Percentiles rank a stretch among this genome's conserved stretches.
Evolutionary conservation across 2,888 invertebrate genomes (phyloP).

Genomic region (Nesidiocoris tenuis): DNA sequence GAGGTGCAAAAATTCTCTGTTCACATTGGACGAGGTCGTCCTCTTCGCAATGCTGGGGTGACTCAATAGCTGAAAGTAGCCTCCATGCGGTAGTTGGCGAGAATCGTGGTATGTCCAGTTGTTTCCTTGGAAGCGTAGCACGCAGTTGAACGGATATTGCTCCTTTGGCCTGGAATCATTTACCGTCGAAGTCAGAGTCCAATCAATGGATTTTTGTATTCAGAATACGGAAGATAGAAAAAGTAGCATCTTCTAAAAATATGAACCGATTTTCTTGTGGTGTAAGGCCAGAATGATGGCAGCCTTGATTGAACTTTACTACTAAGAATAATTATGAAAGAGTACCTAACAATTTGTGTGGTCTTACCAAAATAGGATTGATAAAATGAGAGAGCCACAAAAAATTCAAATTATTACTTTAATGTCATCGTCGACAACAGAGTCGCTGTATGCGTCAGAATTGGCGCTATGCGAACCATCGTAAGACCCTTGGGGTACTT

Average conservation of each 20-base stretch:
- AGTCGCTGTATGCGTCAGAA: slow-evolving; percentile 31
- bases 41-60: slow-evolving; percentile 49
- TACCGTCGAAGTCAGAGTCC: no score
- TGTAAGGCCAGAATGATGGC: no score
- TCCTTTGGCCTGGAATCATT: slow-evolving; percentile 41
- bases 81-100: slow-evolving; percentile 83
- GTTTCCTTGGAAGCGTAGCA: slow-evolving; percentile 77
- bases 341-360: no score
- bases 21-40: slow-evolving; percentile 57
- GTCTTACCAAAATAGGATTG: no score
- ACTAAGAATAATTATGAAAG: no score
- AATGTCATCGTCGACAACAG: slow-evolving; percentile 21
- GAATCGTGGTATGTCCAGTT: slow-evolving; percentile 73
- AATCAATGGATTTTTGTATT: no score
- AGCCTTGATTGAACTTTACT: no score
- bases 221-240: no score
- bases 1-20: slow-evolving; percentile 56
- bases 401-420: no score
- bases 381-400: no score
- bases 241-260: no score
- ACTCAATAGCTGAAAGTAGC: slow-evolving; percentile 65
- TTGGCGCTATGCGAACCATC: slow-evolving; percentile 28
- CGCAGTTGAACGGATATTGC: slow-evolving; percentile 72
- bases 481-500: slow-evolving; percentile 41
- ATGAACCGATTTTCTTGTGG: no score